Evolutionary conservation across 2,888 invertebrate species (phyloP).

Genomic region (Iphiclides podalirius): DNA sequence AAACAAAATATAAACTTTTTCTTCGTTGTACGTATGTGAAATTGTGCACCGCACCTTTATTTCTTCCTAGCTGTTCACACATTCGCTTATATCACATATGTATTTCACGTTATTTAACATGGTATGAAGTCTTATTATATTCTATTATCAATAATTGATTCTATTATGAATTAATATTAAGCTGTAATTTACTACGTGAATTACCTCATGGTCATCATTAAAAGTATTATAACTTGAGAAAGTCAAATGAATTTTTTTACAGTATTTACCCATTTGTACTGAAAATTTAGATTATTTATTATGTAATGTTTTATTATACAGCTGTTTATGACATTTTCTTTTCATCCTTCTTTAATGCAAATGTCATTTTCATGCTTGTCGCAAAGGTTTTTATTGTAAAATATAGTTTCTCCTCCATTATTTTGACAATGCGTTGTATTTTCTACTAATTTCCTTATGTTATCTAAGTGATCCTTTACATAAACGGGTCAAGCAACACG

Average conservation of each 20-base stretch:
- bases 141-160: no score
- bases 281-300: constrained; percentile 7
- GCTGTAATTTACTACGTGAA: no score
- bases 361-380: neutral
- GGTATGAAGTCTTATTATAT: no score
- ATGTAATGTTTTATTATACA: neutral
- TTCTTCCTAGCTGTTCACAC: neutral
- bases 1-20: constrained; percentile 51
- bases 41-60: constrained; percentile 25
- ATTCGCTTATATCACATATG: no score
- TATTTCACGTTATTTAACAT: no score
- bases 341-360: constrained; percentile 1
- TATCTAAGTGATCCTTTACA: constrained; percentile 14
- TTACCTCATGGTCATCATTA: constrained; percentile 42
- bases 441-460: constrained; percentile 7
- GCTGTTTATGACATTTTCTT: constrained; percentile 13
- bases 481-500: constrained; percentile 17
- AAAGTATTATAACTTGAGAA: constrained; percentile 42
- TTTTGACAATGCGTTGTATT: no score
- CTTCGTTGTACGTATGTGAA: constrained; percentile 40
- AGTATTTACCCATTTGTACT: constrained; percentile 6
- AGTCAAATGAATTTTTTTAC: constrained; percentile 14
- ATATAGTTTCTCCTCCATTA: neutral
- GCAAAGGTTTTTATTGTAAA: neutral
- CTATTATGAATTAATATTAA: no score